Conservation (phyloP, 2,888 invertebrate species). For the Hemithea aestivaria region DNA sequence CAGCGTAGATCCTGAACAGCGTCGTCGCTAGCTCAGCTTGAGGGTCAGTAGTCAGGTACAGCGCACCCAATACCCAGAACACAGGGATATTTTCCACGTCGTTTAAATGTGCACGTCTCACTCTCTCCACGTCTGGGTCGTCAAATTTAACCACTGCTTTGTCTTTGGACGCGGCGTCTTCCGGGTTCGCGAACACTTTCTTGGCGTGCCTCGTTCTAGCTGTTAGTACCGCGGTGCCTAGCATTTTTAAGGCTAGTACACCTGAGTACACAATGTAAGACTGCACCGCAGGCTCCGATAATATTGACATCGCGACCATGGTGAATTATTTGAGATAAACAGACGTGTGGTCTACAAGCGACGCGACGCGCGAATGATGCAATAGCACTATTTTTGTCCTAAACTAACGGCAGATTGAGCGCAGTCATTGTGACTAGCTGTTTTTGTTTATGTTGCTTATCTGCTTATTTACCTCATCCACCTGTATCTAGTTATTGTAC, state of each 20-base stretch:
- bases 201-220: slow-evolving; percentile 38
- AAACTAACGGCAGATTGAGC: too few relatives aligned
- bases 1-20: slow-evolving; percentile 73
- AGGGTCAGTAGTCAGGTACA: slow-evolving; percentile 81
- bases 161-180: slow-evolving; percentile 45
- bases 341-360: slow-evolving; percentile 41
- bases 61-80: slow-evolving; percentile 80
- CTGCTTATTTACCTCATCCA: too few relatives aligned
- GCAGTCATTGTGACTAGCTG: too few relatives aligned
- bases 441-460: too few relatives aligned
- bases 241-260: slow-evolving; percentile 52
- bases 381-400: too few relatives aligned
- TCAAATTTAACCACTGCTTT: slow-evolving; percentile 54
- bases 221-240: slow-evolving; percentile 44
- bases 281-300: slow-evolving; percentile 34
- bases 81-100: slow-evolving; percentile 85
- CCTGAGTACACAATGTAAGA: slow-evolving; percentile 56
- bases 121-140: slow-evolving; percentile 53
- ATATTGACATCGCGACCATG: slow-evolving; percentile 9
- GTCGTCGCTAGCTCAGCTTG: slow-evolving; percentile 50
- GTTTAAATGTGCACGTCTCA: slow-evolving; percentile 81
- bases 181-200: slow-evolving; percentile 52
- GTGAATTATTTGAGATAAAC: slow-evolving; percentile 1
- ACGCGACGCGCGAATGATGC: slow-evolving; percentile 62
- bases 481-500: too few relatives aligned